Conservation (phyloP, 2,113 vertebrate genomes). For the Platysteira castanea region DNA sequence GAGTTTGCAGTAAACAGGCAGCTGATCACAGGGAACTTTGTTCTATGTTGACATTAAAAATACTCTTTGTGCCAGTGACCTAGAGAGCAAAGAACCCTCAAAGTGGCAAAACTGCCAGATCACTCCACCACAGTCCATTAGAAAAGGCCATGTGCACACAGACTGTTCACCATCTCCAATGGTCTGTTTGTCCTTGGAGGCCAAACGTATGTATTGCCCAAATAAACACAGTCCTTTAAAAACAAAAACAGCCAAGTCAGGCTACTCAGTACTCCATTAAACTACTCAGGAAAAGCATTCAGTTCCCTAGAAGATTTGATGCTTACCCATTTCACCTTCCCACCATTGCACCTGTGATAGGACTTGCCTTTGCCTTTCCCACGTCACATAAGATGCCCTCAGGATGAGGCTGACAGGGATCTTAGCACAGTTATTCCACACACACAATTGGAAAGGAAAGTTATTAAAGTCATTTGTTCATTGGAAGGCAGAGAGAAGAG, state of each 20-base stretch:
- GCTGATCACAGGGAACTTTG: conserved; percentile 38
- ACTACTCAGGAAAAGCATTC: neutral
- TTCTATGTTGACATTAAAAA: conserved; percentile 33
- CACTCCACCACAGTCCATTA: neutral
- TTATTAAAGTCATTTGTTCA: neutral
- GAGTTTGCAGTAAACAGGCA: conserved; percentile 24
- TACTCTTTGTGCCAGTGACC: neutral
- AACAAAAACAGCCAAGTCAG: neutral
- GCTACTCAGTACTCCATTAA: neutral
- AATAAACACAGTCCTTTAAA: conserved; percentile 7
- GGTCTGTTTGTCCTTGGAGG: neutral
- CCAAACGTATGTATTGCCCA: neutral
- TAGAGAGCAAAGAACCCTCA: neutral
- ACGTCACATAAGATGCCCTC: fast-evolving
- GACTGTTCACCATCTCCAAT: neutral
- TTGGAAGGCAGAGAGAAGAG: neutral
- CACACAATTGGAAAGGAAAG: neutral
- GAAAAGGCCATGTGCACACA: neutral
- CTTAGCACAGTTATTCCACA: neutral
- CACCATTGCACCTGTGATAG: neutral
- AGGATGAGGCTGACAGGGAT: neutral
- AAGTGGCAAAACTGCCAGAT: conserved; percentile 8
- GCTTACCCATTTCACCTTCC: neutral
- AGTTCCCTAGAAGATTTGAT: neutral
- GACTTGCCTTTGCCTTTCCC: neutral